These are phyloP conservation scores for Anseranas semipalmata DNA, from an alignment of 2,113 vertebrate species.

Conservation along the genomic window DNA sequence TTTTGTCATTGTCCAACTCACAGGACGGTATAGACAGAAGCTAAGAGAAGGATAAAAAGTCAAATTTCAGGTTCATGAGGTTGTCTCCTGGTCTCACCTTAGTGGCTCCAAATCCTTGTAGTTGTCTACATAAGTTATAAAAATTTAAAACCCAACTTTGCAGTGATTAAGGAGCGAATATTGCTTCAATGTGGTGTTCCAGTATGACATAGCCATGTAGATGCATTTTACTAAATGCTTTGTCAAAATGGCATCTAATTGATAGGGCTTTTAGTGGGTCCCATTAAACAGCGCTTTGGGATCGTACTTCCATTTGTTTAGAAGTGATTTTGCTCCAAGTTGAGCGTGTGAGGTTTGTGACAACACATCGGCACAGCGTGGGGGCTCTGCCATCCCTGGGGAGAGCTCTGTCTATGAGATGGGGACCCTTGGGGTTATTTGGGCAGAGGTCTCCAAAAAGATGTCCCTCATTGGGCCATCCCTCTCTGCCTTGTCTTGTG, in stretches of 20 bases:
- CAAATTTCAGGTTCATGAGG: neutral
- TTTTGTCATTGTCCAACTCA: neutral
- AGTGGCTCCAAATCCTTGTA: neutral
- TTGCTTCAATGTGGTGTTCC: neutral
- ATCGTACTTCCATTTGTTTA: neutral
- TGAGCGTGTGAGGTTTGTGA: neutral
- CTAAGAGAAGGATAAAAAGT: neutral
- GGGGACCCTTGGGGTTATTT: neutral
- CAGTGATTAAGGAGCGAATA: neutral
- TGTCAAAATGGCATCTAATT: conserved; percentile 10
- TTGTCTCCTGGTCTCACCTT: neutral
- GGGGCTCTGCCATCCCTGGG: neutral
- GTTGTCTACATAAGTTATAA: neutral
- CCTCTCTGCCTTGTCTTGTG: neutral
- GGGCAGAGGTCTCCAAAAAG: neutral
- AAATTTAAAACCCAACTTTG: neutral
- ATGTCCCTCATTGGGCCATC: neutral
- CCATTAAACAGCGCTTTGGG: neutral
- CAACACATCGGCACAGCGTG: neutral
- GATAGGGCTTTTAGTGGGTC: conserved; percentile 43
- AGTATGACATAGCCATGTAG: neutral
- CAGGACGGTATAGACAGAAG: accelerated
- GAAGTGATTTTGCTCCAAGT: neutral
- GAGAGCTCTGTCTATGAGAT: neutral
- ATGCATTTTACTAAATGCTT: conserved; percentile 19